phyloP scores from a whole-genome alignment of 2,113 vertebrate genomes.

The Emydocephalus ijimae region DNA sequence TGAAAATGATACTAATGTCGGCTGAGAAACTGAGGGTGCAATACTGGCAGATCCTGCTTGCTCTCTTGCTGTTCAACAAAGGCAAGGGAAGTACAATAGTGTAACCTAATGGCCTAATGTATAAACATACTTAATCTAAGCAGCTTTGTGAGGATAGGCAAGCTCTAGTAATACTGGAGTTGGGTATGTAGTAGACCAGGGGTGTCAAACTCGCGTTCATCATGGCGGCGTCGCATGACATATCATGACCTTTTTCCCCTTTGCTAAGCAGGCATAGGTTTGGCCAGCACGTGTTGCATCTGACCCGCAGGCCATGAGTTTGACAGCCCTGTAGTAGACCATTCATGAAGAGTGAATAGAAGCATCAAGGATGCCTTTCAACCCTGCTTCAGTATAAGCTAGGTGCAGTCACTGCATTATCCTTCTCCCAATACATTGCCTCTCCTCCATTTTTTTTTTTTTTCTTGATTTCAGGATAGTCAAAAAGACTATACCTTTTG shows the following conservation, averaged over 20 bases:
- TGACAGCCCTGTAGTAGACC: not conserved
- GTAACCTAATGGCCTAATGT: not conserved
- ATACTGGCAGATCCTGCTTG: not conserved
- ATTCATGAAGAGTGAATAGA: not conserved
- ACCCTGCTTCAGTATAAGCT: not conserved
- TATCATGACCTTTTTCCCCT: too few relatives aligned
- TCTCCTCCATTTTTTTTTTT: not conserved
- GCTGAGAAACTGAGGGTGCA: not conserved
- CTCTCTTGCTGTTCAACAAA: not conserved
- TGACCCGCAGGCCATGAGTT: too few relatives aligned
- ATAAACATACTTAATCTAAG: not conserved
- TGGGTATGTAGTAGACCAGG: not conserved
- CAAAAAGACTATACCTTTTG: not conserved
- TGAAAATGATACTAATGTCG: not conserved
- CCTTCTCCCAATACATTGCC: not conserved
- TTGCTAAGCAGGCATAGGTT: too few relatives aligned
- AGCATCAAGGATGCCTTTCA: not conserved
- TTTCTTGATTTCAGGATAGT: not conserved
- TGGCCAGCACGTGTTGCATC: too few relatives aligned
- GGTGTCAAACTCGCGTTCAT: too few relatives aligned
- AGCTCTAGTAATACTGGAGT: not conserved
- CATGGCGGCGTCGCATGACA: fast-evolving
- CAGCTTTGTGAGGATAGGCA: not conserved
- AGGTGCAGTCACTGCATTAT: not conserved
- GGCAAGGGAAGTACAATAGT: not conserved